These are phyloP conservation scores for Sesia apiformis DNA, from an alignment of 2,888 invertebrate species.

Conservation along the genomic window DNA sequence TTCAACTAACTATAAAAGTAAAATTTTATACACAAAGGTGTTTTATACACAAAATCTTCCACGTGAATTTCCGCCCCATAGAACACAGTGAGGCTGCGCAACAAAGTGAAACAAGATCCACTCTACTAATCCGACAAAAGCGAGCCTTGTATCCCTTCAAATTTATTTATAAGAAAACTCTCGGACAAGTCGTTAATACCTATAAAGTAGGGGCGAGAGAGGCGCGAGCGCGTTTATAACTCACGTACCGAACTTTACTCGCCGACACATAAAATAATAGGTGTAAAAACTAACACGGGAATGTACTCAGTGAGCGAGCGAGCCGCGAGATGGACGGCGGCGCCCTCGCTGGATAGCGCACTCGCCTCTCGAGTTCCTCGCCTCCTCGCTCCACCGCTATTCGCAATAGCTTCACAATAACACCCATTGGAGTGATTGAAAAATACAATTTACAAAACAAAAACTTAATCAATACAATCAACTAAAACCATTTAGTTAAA, in stretches of 20 bases:
- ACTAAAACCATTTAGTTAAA: neutral
- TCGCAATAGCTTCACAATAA: too few relatives aligned
- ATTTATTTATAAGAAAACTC: constrained; percentile 76
- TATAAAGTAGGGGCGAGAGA: constrained; percentile 75
- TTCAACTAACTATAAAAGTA: constrained; percentile 8
- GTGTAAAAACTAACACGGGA: constrained; percentile 75
- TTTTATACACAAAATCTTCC: constrained; percentile 10
- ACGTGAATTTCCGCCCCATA: constrained; percentile 58
- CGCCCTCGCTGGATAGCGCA: constrained; percentile 9
- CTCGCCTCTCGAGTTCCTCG: constrained; percentile 3
- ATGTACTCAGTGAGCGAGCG: constrained; percentile 72
- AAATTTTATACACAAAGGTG: too few relatives aligned
- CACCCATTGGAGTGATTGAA: neutral
- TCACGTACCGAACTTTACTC: constrained; percentile 75
- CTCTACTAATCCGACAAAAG: constrained; percentile 75
- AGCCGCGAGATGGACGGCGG: constrained; percentile 63
- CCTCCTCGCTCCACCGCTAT: too few relatives aligned
- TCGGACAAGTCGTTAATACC: constrained; percentile 76
- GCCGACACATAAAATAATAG: constrained; percentile 76
- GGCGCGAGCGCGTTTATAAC: constrained; percentile 74
- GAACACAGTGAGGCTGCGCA: constrained; percentile 62
- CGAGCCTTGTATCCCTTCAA: constrained; percentile 75
- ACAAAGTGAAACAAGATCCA: constrained; percentile 75
- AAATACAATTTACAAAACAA: neutral
- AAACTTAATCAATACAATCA: neutral